Conservation (phyloP, 1,140 invertebrate genomes). For the Globodera rostochiensis region DNA sequence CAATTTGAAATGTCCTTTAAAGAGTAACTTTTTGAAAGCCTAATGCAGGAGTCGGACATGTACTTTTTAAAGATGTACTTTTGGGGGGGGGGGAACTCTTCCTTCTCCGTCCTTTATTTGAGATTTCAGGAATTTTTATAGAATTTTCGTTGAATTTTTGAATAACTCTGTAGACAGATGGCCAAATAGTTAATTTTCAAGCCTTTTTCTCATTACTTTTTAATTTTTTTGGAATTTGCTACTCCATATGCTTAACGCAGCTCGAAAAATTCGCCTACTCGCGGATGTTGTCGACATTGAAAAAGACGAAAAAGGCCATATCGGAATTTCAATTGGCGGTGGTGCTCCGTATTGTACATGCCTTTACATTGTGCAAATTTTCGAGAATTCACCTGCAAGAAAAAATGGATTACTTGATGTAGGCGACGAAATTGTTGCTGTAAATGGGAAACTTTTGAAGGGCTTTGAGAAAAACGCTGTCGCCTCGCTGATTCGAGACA, state of each 20-base stretch:
- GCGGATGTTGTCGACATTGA: conserved; percentile 46
- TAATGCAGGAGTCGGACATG: too few species aligned
- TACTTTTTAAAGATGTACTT: too few species aligned
- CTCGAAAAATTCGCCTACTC: conserved; percentile 14
- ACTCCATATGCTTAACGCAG: neutral
- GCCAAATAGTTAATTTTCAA: neutral
- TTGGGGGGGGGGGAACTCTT: too few species aligned
- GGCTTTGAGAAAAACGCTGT: conserved; percentile 97
- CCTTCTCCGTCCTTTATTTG: too few species aligned
- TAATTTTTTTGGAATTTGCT: neutral
- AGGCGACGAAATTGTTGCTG: conserved; percentile 91
- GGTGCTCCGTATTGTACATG: conserved; percentile 93
- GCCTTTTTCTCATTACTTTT: neutral
- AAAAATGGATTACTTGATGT: conserved; percentile 86
- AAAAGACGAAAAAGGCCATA: conserved; percentile 50
- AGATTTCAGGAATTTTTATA: too few species aligned
- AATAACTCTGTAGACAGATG: neutral
- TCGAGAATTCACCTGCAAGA: conserved; percentile 93
- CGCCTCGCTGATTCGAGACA: conserved; percentile 88
- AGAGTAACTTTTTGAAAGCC: too few species aligned
- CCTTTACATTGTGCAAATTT: conserved; percentile 90
- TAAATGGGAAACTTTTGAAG: conserved; percentile 88
- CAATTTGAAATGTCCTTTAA: too few species aligned
- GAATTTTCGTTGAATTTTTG: too few species aligned
- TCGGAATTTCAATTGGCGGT: conserved; percentile 86